Evolutionary conservation across 1,140 invertebrate genomes (phyloP).

Genomic region (Drosophila lowei): DNA sequence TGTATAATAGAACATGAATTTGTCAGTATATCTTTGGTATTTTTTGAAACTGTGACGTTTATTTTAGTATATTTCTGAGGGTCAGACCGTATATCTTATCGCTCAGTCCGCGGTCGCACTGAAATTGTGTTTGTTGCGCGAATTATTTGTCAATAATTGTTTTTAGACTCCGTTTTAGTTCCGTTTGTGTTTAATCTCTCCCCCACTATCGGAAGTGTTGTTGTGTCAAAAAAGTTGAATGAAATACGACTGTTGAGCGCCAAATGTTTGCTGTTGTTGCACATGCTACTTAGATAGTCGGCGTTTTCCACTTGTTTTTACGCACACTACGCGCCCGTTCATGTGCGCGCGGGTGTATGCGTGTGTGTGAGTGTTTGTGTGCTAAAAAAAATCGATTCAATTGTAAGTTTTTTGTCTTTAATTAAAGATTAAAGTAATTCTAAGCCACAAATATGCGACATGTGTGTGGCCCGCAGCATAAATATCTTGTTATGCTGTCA

Average conservation of each 20-base stretch:
- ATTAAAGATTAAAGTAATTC: constrained; percentile 62
- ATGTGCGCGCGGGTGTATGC: constrained; percentile 13
- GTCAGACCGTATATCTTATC: too few species aligned
- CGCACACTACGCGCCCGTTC: constrained; percentile 44
- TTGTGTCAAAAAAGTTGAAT: neutral
- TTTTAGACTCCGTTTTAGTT: neutral
- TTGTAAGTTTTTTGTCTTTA: constrained; percentile 65
- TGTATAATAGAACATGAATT: too few species aligned
- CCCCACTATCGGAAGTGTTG: neutral
- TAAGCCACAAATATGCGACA: constrained; percentile 28
- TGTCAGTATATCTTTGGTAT: too few species aligned
- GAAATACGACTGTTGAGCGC: constrained; percentile 1
- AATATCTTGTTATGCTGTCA: constrained; percentile 24
- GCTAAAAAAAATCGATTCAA: constrained; percentile 70
- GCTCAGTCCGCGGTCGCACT: too few species aligned
- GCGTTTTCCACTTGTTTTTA: constrained; percentile 74
- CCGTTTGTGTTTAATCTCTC: neutral
- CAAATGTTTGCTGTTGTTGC: constrained; percentile 5
- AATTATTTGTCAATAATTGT: neutral
- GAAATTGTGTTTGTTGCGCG: neutral
- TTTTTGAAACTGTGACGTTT: too few species aligned
- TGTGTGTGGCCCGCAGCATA: constrained; percentile 37
- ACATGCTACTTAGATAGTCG: constrained; percentile 52
- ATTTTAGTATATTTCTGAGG: neutral
- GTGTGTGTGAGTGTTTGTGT: constrained; percentile 29